These are phyloP conservation scores for Bombus sibiricus DNA, from an alignment of 1,140 invertebrate species.

Conservation along the genomic window DNA sequence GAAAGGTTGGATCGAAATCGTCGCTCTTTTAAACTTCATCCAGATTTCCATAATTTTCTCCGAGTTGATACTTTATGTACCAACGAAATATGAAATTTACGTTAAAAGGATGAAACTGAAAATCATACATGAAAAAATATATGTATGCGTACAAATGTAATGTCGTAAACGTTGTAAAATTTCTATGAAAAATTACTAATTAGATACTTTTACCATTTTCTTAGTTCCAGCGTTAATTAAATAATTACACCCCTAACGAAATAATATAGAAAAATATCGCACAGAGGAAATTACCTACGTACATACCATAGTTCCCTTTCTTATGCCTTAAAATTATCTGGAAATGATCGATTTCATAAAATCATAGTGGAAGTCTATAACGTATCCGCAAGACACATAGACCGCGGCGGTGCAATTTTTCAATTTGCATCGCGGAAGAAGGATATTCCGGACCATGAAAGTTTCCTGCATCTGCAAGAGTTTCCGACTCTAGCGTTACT, in stretches of 20 bases:
- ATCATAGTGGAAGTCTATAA: background rate
- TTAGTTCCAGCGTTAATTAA: background rate
- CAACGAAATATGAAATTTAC: background rate
- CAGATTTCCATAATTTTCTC: background rate
- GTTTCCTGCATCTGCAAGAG: constrained; percentile 13
- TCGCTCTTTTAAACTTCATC: too few relatives aligned
- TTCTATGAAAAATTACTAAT: too few relatives aligned
- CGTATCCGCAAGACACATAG: background rate
- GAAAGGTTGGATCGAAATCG: background rate
- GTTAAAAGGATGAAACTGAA: too few relatives aligned
- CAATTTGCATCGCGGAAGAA: constrained; percentile 11
- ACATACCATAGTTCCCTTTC: too few relatives aligned
- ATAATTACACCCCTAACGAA: background rate
- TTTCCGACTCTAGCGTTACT: background rate
- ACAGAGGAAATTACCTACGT: too few relatives aligned
- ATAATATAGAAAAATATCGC: too few relatives aligned
- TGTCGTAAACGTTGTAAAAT: too few relatives aligned
- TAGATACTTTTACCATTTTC: too few relatives aligned
- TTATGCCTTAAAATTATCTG: too few relatives aligned
- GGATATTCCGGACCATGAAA: background rate
- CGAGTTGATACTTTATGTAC: background rate
- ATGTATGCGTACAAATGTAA: too few relatives aligned
- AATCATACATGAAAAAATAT: too few relatives aligned
- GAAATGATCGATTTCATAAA: background rate
- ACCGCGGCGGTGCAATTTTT: constrained; percentile 11